Evolutionary conservation across 2,888 invertebrate genomes (phyloP).

Genomic region (Caenorhabditis uteleia): DNA sequence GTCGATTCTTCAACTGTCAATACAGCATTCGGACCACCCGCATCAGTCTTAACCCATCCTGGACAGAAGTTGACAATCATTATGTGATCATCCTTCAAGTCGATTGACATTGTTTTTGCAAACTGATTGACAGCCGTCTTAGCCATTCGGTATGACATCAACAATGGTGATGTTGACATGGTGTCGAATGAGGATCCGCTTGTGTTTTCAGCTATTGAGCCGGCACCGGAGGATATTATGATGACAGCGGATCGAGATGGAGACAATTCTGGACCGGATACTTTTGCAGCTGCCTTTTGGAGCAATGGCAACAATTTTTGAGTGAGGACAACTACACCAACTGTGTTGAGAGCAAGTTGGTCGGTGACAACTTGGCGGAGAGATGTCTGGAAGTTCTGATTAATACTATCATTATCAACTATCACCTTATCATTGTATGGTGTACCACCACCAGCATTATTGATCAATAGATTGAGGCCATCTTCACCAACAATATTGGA

Average conservation of each 20-base stretch:
- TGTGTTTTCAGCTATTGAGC: slow-evolving; percentile 22
- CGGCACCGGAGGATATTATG: slow-evolving; percentile 31
- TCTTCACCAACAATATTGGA: slow-evolving; percentile 7
- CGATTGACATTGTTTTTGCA: slow-evolving; percentile 41
- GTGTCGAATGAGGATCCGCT: slow-evolving; percentile 16
- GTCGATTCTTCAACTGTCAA: slow-evolving; percentile 41
- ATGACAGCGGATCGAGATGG: slow-evolving; percentile 32
- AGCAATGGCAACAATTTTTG: slow-evolving; percentile 42
- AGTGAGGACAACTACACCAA: slow-evolving; percentile 33
- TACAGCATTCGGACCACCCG: slow-evolving; percentile 47
- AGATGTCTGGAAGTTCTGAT: slow-evolving; percentile 3
- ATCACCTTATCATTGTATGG: not conserved
- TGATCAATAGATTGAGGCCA: slow-evolving; percentile 19
- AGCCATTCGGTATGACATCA: slow-evolving; percentile 28
- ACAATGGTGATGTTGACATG: too few relatives aligned
- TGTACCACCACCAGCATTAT: slow-evolving; percentile 19
- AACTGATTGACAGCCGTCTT: slow-evolving; percentile 53
- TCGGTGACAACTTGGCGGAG: slow-evolving; percentile 76
- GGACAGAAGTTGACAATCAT: slow-evolving; percentile 43
- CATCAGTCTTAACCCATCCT: slow-evolving; percentile 58
- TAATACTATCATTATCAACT: not conserved
- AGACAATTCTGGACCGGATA: too few relatives aligned
- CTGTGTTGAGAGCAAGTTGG: slow-evolving; percentile 79
- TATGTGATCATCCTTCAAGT: slow-evolving; percentile 25
- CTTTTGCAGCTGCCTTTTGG: slow-evolving; percentile 10